A percentile compares a stretch with the other conserved stretches of the same genome.
Evolutionary conservation across 2,888 invertebrate species (phyloP).

Genomic region (Sialis fuliginosa): DNA sequence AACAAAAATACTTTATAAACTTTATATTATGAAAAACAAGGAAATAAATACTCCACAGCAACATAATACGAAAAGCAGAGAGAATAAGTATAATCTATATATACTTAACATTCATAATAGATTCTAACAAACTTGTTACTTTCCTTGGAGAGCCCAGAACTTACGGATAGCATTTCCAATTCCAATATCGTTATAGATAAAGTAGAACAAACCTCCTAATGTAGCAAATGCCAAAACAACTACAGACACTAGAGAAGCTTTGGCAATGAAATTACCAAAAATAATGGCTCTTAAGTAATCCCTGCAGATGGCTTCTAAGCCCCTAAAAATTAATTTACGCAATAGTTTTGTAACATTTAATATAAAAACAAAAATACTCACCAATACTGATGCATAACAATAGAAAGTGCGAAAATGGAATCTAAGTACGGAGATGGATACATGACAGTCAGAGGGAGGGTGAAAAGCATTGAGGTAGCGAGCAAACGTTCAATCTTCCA

Average conservation of each 20-base stretch:
- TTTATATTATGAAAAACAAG: too few relatives aligned
- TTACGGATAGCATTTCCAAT: constrained; percentile 51
- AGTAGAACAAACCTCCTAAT: constrained; percentile 64
- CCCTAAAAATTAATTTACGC: constrained; percentile 36
- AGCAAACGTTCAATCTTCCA: constrained; percentile 64
- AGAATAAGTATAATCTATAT: too few relatives aligned
- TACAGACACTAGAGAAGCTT: constrained; percentile 45
- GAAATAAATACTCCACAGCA: too few relatives aligned
- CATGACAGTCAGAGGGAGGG: constrained; percentile 55
- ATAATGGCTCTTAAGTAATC: constrained; percentile 68
- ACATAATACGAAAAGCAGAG: too few relatives aligned
- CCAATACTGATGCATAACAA: constrained; percentile 68
- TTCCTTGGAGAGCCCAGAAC: constrained; percentile 42
- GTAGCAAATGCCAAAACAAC: constrained; percentile 52
- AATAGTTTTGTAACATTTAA: not conserved
- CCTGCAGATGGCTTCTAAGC: constrained; percentile 30
- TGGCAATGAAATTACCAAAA: constrained; percentile 57
- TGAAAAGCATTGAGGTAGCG: constrained; percentile 41
- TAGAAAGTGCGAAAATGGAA: constrained; percentile 41
- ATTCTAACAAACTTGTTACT: too few relatives aligned
- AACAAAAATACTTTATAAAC: too few relatives aligned
- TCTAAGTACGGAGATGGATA: constrained; percentile 50
- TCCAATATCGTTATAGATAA: constrained; percentile 69
- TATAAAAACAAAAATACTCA: constrained; percentile 23
- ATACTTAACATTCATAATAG: too few relatives aligned